Evolutionary conservation across 2,113 vertebrate species (phyloP).

Genomic region (Tachysurus vachellii): DNA sequence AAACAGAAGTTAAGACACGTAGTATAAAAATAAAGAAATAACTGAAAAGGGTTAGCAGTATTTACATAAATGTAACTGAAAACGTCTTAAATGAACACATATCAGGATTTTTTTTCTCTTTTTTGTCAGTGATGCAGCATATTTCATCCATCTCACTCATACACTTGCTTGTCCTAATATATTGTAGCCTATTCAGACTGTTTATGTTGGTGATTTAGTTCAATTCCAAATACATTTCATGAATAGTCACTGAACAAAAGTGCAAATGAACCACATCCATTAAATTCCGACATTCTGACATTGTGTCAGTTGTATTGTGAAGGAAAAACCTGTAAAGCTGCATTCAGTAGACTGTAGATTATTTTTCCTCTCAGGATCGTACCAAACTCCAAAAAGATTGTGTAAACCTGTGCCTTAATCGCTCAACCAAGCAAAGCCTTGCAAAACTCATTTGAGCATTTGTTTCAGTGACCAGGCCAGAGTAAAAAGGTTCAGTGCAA

Average conservation of each 20-base stretch:
- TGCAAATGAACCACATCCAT: neutral
- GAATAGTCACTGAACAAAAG: conserved; percentile 3
- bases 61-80: conserved; percentile 59
- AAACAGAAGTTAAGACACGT: conserved; percentile 54
- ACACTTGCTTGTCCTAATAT: neutral
- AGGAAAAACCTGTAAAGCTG: neutral
- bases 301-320: neutral
- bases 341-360: conserved; percentile 22
- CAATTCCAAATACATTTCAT: neutral
- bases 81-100: neutral
- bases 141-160: neutral
- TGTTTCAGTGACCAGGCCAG: conserved; percentile 54
- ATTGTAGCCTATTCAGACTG: neutral
- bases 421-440: conserved; percentile 17
- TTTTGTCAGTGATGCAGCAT: conserved; percentile 29
- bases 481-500: conserved; percentile 74
- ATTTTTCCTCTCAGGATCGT: conserved; percentile 14
- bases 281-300: neutral
- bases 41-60: conserved; percentile 55
- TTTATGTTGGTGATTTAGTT: neutral
- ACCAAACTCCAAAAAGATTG: conserved; percentile 15
- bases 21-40: conserved; percentile 73
- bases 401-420: conserved; percentile 14
- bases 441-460: conserved; percentile 4
- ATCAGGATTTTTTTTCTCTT: neutral